Conservation (phyloP, 2,797 vertebrate genomes). For the Furcifer pardalis region DNA sequence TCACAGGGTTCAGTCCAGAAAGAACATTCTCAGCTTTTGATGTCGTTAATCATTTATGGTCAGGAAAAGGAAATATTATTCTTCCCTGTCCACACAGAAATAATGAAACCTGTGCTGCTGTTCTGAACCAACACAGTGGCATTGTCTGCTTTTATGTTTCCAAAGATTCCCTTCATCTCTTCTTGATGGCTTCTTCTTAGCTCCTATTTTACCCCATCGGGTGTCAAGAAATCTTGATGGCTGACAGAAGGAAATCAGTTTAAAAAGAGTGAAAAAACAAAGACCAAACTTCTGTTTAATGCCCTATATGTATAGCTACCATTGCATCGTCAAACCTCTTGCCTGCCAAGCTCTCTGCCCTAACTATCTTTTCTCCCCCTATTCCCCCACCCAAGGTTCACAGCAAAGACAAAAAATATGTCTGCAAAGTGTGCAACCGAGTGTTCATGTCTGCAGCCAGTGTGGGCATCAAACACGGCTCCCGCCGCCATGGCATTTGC, state of each 20-base stretch:
- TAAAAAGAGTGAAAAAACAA: background rate
- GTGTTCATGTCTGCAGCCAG: slow-evolving; percentile 98
- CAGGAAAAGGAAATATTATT: background rate
- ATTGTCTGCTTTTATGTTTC: background rate
- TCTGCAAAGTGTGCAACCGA: slow-evolving; percentile 96
- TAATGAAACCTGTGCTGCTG: background rate
- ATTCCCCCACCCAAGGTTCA: slow-evolving; percentile 83
- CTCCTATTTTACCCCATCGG: no score
- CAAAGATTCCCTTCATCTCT: background rate
- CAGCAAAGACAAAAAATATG: slow-evolving; percentile 99
- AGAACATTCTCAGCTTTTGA: background rate
- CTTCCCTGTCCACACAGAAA: background rate
- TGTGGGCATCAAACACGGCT: slow-evolving; percentile 97
- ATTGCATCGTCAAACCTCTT: accelerated
- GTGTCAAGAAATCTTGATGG: no score
- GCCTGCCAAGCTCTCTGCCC: accelerated
- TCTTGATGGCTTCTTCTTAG: background rate
- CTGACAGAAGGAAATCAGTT: background rate
- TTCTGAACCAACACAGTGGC: background rate
- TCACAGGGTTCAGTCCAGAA: background rate
- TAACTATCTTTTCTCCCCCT: background rate
- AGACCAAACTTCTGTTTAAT: background rate
- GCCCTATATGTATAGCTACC: background rate
- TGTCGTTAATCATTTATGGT: background rate
- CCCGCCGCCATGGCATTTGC: slow-evolving; percentile 92